Evolutionary conservation across 2,113 vertebrate genomes (phyloP), one percentile per base, ranked within the genome.

Genomic region (Leptobrachium leishanense): DNA sequence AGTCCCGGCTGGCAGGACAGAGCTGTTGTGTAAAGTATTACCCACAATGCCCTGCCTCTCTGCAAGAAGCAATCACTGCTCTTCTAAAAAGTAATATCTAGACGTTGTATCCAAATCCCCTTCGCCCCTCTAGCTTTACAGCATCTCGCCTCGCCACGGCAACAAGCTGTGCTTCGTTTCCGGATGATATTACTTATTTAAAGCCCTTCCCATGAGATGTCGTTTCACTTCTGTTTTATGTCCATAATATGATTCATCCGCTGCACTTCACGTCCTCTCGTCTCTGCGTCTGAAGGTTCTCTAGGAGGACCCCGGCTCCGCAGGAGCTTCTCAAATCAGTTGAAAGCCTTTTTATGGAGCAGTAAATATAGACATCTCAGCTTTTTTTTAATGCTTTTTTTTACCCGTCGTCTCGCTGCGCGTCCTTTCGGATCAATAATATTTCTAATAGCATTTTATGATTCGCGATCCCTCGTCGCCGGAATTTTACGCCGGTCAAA

Each of bases 381-480:
- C 55, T 42, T 53, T 40, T 46, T 62, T 62, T 41, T 64, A 43
- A 43, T 42, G 10, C 20, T 31, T 31, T 31, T 31, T 31, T 31
- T 31, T 31, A 31, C 20, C 20, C 20, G 20, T 31, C 20, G 20
- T 15, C 63, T 67, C 40, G 62, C 77, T 79, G 12, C 0, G 15
- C 72, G 1, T 5, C 65, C 43, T 39, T 31, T 43, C 57, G 4
- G 63, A 73, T 81, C 63, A n/a, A 81, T 81, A 67, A 5, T 2
- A 67, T 31, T 74, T 74, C 54, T 74, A 74, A 73, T 57, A 67
- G 65, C 62, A 73, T 74, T 81, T 74, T 66, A 66, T 6, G 68
- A 70, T 68, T 20, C 67, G 67, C 39, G 57, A 57, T 63, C 66
- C 43, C 50, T 62, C 50, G 13, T 67, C 41, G 44, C 43, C 40